phyloP scores from a whole-genome alignment of 2,888 invertebrate genomes.

The Cheilosia vernalis region DNA sequence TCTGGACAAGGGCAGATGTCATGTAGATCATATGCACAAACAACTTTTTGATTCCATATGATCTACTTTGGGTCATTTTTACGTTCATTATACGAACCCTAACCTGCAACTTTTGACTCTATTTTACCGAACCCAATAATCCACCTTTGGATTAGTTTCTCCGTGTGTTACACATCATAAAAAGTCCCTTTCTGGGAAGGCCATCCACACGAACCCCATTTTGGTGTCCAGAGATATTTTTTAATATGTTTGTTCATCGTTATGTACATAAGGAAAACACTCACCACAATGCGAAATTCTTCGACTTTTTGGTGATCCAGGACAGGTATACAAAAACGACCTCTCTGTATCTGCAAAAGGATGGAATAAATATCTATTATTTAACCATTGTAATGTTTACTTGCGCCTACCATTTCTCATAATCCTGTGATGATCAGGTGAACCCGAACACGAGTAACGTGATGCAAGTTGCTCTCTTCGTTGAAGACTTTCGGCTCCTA shows the following conservation, averaged over 20 bases:
- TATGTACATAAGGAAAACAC: slow-evolving; percentile 44
- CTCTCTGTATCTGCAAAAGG: slow-evolving; percentile 81
- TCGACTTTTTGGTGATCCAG: slow-evolving; percentile 82
- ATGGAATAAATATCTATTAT: background rate
- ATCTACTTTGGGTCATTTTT: too few species aligned
- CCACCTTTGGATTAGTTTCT: too few species aligned
- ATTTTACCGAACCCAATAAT: too few species aligned
- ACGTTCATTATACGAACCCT: too few species aligned
- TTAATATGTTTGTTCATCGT: too few species aligned
- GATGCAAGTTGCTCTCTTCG: slow-evolving; percentile 90
- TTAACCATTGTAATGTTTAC: background rate
- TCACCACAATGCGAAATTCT: slow-evolving; percentile 81
- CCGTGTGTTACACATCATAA: too few species aligned
- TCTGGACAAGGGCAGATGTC: too few species aligned
- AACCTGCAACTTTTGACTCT: too few species aligned
- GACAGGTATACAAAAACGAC: slow-evolving; percentile 82
- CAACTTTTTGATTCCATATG: too few species aligned
- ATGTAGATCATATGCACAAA: too few species aligned
- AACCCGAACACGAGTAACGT: slow-evolving; percentile 90
- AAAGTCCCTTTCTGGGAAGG: too few species aligned
- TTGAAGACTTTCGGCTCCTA: slow-evolving; percentile 88
- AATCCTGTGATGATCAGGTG: slow-evolving; percentile 89
- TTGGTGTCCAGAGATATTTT: background rate
- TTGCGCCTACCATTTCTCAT: slow-evolving; percentile 87
- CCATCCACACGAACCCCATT: too few species aligned